phyloP scores from a whole-genome alignment of 2,888 invertebrate species.

The Andrena marginata region DNA sequence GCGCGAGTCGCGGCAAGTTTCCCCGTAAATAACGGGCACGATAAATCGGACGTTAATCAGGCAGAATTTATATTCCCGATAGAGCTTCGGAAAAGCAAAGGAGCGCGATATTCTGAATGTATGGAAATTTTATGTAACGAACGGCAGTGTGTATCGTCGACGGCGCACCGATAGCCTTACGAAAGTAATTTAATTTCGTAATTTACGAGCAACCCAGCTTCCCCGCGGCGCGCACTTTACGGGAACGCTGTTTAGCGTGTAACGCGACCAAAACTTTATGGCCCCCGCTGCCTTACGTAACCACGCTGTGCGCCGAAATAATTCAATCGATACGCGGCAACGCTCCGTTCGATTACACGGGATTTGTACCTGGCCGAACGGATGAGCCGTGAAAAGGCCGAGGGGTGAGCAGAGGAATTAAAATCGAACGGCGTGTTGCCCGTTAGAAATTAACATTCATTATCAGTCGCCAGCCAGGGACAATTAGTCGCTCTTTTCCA shows the following conservation, averaged over 20 bases:
- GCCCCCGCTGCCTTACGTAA: not conserved
- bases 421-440: slow-evolving; percentile 10
- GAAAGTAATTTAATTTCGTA: slow-evolving; percentile 40
- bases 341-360: no score
- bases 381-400: not conserved
- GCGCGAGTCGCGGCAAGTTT: not conserved
- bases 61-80: slow-evolving; percentile 6
- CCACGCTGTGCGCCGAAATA: not conserved
- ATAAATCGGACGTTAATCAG: slow-evolving; percentile 26
- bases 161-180: slow-evolving; percentile 6
- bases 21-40: not conserved
- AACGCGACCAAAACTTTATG: slow-evolving; percentile 14
- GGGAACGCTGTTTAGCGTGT: slow-evolving; percentile 15
- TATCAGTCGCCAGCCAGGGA: not conserved
- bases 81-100: slow-evolving; percentile 6
- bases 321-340: slow-evolving; percentile 10
- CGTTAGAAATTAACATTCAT: slow-evolving; percentile 32
- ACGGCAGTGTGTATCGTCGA: slow-evolving; percentile 3
- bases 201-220: slow-evolving; percentile 20
- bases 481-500: slow-evolving; percentile 19
- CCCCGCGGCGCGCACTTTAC: not conserved
- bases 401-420: not conserved
- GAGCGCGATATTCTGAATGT: slow-evolving; percentile 5
- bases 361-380: not conserved
- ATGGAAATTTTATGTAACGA: slow-evolving; percentile 41